Conservation (phyloP, 2,888 invertebrate species). For the Sycophila texana region DNA sequence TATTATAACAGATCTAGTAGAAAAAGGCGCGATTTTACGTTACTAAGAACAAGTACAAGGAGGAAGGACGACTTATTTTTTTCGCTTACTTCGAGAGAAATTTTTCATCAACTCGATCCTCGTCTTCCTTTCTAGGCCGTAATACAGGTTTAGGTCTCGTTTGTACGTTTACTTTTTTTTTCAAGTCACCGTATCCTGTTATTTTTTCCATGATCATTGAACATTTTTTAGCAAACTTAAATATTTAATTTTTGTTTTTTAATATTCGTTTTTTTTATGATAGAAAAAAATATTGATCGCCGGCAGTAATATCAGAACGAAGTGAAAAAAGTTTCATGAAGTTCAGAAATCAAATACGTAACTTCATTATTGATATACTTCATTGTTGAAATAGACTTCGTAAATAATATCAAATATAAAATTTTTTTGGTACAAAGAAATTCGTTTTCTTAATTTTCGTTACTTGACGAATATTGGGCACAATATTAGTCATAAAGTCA, state of each 20-base stretch:
- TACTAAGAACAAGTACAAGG: constrained; percentile 48
- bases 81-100: constrained; percentile 25
- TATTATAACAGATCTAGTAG: constrained; percentile 53
- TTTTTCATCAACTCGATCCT: constrained; percentile 40
- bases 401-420: no score
- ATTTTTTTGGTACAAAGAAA: no score
- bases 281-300: no score
- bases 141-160: constrained; percentile 37
- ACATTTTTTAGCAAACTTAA: neutral
- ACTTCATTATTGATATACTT: no score
- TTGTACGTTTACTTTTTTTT: constrained; percentile 16
- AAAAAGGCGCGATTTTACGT: constrained; percentile 56
- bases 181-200: neutral
- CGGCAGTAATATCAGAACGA: neutral
- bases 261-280: no score
- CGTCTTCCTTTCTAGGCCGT: constrained; percentile 55
- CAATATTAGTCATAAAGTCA: neutral
- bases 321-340: no score
- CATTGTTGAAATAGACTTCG: no score
- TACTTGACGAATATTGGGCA: neutral
- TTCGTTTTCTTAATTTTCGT: no score
- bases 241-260: neutral
- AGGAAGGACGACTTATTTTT: constrained; percentile 41
- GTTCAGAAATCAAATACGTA: no score
- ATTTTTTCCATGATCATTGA: constrained; percentile 4